These are phyloP conservation scores for Plestiodon gilberti DNA, from an alignment of 2,113 vertebrate genomes.

Conservation along the genomic window DNA sequence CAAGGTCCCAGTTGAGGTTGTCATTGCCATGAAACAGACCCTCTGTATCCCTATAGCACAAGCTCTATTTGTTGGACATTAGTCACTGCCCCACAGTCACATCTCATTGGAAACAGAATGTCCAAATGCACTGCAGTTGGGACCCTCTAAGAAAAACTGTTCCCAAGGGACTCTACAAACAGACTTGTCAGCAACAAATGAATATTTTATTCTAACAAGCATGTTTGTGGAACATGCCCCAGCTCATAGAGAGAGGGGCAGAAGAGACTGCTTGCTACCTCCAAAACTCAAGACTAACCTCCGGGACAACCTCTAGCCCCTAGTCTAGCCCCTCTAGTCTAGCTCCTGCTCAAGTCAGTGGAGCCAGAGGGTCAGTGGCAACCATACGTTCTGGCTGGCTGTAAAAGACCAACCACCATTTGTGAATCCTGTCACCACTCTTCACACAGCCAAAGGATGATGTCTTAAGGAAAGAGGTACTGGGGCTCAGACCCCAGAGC, in stretches of 20 bases:
- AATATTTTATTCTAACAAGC: background rate
- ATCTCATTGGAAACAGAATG: background rate
- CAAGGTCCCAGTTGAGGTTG: too few species aligned
- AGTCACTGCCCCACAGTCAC: background rate
- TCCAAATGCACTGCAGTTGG: background rate
- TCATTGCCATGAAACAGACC: too few species aligned
- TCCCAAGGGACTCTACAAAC: background rate
- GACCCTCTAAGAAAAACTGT: background rate
- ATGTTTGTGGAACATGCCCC: background rate
- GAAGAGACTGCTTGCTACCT: background rate
- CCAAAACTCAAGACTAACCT: background rate
- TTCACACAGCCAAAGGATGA: background rate
- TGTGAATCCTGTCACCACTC: background rate
- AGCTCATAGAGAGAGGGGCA: background rate
- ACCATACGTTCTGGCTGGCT: background rate
- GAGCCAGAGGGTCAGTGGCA: background rate
- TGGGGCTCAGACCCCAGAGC: background rate
- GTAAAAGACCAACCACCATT: background rate
- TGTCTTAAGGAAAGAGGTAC: background rate
- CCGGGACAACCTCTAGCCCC: background rate
- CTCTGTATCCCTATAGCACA: background rate
- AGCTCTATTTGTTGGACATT: background rate
- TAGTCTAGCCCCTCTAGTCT: too few species aligned
- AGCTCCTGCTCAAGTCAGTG: background rate
- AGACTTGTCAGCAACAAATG: background rate